These are phyloP conservation scores for Chesias legatella DNA, from an alignment of 2,888 invertebrate genomes.

Conservation along the genomic window DNA sequence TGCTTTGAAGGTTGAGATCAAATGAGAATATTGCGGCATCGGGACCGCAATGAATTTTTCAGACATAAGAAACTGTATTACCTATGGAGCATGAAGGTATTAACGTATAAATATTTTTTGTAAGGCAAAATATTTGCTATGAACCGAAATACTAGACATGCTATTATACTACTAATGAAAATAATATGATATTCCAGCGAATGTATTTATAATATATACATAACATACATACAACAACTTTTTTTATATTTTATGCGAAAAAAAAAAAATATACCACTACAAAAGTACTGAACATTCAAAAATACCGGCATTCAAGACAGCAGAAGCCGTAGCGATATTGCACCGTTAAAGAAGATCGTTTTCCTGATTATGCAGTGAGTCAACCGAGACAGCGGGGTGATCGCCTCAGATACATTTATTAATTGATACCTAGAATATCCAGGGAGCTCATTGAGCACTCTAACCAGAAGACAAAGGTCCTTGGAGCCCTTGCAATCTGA, in stretches of 20 bases:
- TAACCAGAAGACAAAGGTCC: slow-evolving; percentile 73
- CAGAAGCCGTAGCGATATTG: slow-evolving; percentile 1
- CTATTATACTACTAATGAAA: too few species aligned
- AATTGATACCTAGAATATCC: slow-evolving; percentile 64
- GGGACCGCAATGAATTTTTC: slow-evolving; percentile 42
- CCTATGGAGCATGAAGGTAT: background rate
- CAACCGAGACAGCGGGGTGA: slow-evolving; percentile 46
- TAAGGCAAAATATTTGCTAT: too few species aligned
- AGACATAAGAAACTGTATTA: slow-evolving; percentile 35
- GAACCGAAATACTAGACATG: too few species aligned
- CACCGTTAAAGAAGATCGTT: slow-evolving; percentile 10
- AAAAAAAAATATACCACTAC: too few species aligned
- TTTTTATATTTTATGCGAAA: too few species aligned
- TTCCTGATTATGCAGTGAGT: slow-evolving; percentile 35
- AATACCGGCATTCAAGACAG: background rate
- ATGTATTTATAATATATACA: too few species aligned
- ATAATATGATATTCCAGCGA: too few species aligned
- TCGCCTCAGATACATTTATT: slow-evolving; percentile 56
- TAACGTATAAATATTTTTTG: too few species aligned
- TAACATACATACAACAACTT: too few species aligned
- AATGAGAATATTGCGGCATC: slow-evolving; percentile 30
- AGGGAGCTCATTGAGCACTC: slow-evolving; percentile 69
- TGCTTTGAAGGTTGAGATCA: slow-evolving; percentile 29
- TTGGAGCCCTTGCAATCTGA: slow-evolving; percentile 74
- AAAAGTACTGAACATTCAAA: background rate